Base-by-base conservation (phyloP, 2,888 invertebrate genomes). In the Tetrapedia diversipes region DNA sequence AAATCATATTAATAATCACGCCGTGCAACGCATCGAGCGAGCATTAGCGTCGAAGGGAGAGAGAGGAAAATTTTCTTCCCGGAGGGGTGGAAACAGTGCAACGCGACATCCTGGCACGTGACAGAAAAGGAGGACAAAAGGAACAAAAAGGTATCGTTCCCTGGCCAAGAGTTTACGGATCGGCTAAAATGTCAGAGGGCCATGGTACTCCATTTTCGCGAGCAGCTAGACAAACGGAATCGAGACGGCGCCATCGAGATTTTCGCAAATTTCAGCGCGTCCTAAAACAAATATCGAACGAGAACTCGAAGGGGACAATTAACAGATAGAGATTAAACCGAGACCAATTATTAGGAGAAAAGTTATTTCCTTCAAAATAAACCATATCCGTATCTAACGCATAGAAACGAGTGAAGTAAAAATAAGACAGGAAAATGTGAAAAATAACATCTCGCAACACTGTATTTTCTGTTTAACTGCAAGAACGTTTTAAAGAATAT, bases 211-310 rank as follows among this genome's bases (percentile, higher is more conserved):
- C 51, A 71, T 71, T 49, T 65, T 64, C 32, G 68, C 51, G 47
- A 66, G 34, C 60, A 53, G 56, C 37, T 54, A 54, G 57, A 57
- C 34, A 53, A 63, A 43, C 32, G 53, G 61, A n/a, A n/a, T n/a
- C 78, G 77, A 65, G 68, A 53, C 68, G 79, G 72, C 77, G 77
- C 73, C 77, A 53, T 14, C 37, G 51, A 69, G 79, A 79, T 77
- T 77, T 79, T 77, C 73, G 57, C 32, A 59, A 79, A 69, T 66
- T 66, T 79, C 57, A 45, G 22, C 41, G 37, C 47, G 41, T 32
- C 10, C 24, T 16, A 34, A 29, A 51, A 39, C 49, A 67, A 67
- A 61, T n/a, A 43, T 6, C n/a, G 41, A 24, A 37, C 53, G 27
- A 47, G 32, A 39, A 51, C 45, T 14, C 7, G 53, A 41, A 10